Percentiles rank a stretch among this genome's conserved stretches.
phyloP scores from a whole-genome alignment of 2,888 invertebrate genomes.

The Stenotaenia linearis region DNA sequence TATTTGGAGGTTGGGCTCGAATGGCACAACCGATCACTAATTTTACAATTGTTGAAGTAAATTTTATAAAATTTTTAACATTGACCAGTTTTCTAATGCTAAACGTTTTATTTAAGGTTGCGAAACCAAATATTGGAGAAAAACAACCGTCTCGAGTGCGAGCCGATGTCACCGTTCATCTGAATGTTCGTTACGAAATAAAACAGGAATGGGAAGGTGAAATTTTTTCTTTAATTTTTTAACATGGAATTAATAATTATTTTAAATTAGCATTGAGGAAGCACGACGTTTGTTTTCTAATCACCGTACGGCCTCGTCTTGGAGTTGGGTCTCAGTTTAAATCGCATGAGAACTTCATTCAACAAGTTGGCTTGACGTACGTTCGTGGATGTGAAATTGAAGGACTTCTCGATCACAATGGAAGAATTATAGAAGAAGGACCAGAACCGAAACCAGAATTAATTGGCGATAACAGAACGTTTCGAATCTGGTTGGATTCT shows the following conservation, averaged over 20 bases:
- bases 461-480: slow-evolving; percentile 83
- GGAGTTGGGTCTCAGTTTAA: slow-evolving; percentile 62
- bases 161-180: slow-evolving; percentile 87
- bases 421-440: slow-evolving; percentile 90
- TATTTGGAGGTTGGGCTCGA: slow-evolving; percentile 97
- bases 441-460: slow-evolving; percentile 81
- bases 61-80: background rate
- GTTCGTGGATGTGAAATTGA: slow-evolving; percentile 98
- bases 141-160: slow-evolving; percentile 90
- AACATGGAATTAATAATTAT: background rate
- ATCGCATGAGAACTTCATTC: slow-evolving; percentile 68
- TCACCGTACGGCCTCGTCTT: slow-evolving; percentile 79
- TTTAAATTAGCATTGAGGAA: slow-evolving; percentile 62
- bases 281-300: slow-evolving; percentile 95
- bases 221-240: background rate
- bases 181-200: slow-evolving; percentile 84
- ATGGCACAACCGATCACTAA: slow-evolving; percentile 93
- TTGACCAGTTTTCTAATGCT: background rate
- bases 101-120: slow-evolving; percentile 46
- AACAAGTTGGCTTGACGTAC: slow-evolving; percentile 83
- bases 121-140: slow-evolving; percentile 63
- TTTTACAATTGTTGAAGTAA: slow-evolving; percentile 89
- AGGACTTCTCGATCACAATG: slow-evolving; percentile 93
- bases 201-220: slow-evolving; percentile 92
- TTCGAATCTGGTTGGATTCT: slow-evolving; percentile 88